Percentiles rank a stretch among this genome's conserved stretches.
phyloP scores from a whole-genome alignment of 2,888 invertebrate species.

The Zootermopsis nevadensis region DNA sequence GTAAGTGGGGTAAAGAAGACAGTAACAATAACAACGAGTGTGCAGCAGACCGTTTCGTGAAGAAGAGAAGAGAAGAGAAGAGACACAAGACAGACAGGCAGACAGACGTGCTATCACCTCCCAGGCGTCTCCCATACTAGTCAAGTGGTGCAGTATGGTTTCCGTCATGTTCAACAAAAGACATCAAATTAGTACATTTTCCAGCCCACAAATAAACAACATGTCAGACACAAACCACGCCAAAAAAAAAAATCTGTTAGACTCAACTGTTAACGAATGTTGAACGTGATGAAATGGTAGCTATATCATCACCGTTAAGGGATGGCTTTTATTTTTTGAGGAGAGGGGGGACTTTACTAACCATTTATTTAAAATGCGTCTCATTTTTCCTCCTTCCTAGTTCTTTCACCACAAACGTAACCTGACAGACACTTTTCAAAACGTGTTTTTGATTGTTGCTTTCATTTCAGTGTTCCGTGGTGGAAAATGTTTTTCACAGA shows the following conservation, averaged over 20 bases:
- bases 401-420: neutral
- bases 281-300: conserved; percentile 22
- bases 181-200: conserved; percentile 32
- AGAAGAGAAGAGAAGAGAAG: neutral
- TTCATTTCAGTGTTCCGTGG: neutral
- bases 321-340: neutral
- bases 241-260: conserved; percentile 14
- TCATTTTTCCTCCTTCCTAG: neutral
- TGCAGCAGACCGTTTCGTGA: neutral
- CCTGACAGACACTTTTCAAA: conserved; percentile 14
- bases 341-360: neutral
- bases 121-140: neutral
- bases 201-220: conserved; percentile 33
- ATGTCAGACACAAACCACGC: conserved; percentile 32
- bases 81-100: neutral
- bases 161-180: conserved; percentile 22
- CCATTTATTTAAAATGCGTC: neutral
- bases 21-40: conserved; percentile 7
- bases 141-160: conserved; percentile 17
- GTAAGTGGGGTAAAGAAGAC: neutral
- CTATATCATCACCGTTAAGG: conserved; percentile 21
- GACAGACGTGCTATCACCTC: conserved; percentile 17
- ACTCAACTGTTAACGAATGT: conserved; percentile 11
- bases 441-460: conserved; percentile 9
- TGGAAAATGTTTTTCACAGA: too few relatives aligned